These are phyloP conservation scores for Zoanthus gigantus DNA, from an alignment of 92 coral and sea anemone genomes.

Conservation along the genomic window DNA sequence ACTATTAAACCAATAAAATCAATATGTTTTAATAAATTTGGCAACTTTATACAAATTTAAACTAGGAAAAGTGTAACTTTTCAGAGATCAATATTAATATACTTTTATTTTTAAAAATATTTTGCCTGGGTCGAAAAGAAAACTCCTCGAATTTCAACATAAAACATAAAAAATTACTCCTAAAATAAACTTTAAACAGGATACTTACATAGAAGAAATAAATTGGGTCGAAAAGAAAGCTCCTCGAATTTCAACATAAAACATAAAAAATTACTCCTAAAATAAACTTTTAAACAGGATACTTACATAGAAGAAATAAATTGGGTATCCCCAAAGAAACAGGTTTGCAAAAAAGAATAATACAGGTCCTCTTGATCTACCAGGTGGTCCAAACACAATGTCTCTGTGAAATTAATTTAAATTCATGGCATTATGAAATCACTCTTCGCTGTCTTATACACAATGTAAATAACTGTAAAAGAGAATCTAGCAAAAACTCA, in stretches of 20 bases:
- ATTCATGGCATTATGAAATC: too few species aligned
- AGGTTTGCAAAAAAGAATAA: slow-evolving; percentile 84
- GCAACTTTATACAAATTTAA: too few species aligned
- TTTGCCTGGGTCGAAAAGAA: too few species aligned
- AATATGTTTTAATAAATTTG: too few species aligned
- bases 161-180: background rate
- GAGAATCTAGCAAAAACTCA: too few species aligned
- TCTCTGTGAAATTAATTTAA: slow-evolving; percentile 64
- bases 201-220: slow-evolving; percentile 86
- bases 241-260: background rate
- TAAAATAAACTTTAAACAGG: background rate
- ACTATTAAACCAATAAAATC: too few species aligned
- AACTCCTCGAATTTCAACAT: background rate
- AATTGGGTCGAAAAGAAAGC: slow-evolving; percentile 60
- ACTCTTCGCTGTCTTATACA: too few species aligned
- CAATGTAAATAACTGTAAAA: too few species aligned
- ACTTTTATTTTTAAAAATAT: too few species aligned
- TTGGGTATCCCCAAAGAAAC: slow-evolving; percentile 94
- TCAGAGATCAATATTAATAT: too few species aligned
- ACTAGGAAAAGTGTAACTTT: too few species aligned
- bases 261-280: background rate
- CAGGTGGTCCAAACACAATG: slow-evolving; percentile 98
- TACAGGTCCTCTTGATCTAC: slow-evolving; percentile 85
- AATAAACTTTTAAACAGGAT: background rate
- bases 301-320: slow-evolving; percentile 88